phyloP scores from a whole-genome alignment of 2,888 invertebrate genomes.

The Pseudolycoriella hygida region DNA sequence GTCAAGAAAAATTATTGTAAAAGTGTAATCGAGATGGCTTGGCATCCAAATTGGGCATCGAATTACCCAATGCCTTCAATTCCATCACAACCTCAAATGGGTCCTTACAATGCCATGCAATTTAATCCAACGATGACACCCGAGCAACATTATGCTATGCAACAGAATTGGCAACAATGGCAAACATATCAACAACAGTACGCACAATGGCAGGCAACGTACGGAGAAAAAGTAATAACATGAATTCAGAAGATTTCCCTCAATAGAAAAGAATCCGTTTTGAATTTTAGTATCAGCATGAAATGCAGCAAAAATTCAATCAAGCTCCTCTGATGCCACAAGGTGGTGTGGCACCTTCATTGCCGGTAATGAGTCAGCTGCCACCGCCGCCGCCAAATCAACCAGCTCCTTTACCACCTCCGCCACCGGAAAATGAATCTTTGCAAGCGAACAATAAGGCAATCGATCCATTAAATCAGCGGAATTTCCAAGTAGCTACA shows the following conservation, averaged over 20 bases:
- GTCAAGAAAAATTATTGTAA: too few relatives aligned
- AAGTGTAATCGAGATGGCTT: too few relatives aligned
- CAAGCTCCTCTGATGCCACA: slow-evolving; percentile 4
- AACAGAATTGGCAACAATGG: slow-evolving; percentile 30
- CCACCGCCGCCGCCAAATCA: slow-evolving; percentile 1
- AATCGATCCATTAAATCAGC: slow-evolving; percentile 43
- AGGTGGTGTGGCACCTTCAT: not conserved
- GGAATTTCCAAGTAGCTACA: not conserved
- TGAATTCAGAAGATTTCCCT: too few relatives aligned
- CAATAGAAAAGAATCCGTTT: too few relatives aligned
- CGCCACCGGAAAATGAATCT: slow-evolving; percentile 59
- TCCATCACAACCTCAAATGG: too few relatives aligned
- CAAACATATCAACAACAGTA: slow-evolving; percentile 28
- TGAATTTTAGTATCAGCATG: slow-evolving; percentile 22
- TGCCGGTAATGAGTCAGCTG: slow-evolving; percentile 1
- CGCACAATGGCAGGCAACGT: slow-evolving; percentile 29
- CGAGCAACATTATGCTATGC: slow-evolving; percentile 26
- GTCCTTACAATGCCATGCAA: too few relatives aligned
- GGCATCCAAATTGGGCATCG: too few relatives aligned
- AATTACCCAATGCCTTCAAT: too few relatives aligned
- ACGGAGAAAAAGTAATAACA: slow-evolving; percentile 24
- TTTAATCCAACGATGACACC: slow-evolving; percentile 15
- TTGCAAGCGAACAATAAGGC: slow-evolving; percentile 58
- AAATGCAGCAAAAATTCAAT: slow-evolving; percentile 20
- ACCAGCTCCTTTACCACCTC: slow-evolving; percentile 30